Percentiles rank a stretch among this genome's conserved stretches.
These are phyloP conservation scores for Drosophila funebris DNA, from an alignment of 1,140 invertebrate genomes.

Conservation along the genomic window DNA sequence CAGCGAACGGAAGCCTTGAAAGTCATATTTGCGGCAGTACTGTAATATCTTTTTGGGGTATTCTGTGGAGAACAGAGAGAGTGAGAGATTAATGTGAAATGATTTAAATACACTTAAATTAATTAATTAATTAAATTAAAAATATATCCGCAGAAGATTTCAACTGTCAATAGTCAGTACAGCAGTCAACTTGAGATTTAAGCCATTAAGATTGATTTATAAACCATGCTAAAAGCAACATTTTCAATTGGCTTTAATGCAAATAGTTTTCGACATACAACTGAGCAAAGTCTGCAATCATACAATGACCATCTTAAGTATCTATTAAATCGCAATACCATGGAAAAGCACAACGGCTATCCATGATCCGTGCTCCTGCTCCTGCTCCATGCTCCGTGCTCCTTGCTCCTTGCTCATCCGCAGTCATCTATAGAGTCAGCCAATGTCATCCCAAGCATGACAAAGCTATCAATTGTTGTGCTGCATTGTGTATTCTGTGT, in stretches of 20 bases:
- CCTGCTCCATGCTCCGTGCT: no score
- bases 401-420: neutral
- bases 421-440: neutral
- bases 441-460: constrained; percentile 44
- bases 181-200: no score
- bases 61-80: constrained; percentile 42
- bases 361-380: no score
- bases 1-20: constrained; percentile 75
- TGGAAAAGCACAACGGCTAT: no score
- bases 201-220: no score
- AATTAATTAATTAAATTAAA: no score
- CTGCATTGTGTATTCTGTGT: constrained; percentile 29
- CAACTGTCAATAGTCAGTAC: no score
- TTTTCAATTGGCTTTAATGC: neutral
- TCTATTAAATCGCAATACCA: constrained; percentile 33
- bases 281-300: constrained; percentile 5
- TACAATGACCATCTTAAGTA: constrained; percentile 26
- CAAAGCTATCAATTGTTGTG: constrained; percentile 56
- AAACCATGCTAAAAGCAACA: no score
- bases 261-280: neutral
- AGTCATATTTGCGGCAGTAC: constrained; percentile 80
- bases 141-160: no score
- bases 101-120: no score
- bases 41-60: constrained; percentile 78
- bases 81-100: neutral